phyloP scores from a whole-genome alignment of 2,888 invertebrate genomes.

The Bibio marci region DNA sequence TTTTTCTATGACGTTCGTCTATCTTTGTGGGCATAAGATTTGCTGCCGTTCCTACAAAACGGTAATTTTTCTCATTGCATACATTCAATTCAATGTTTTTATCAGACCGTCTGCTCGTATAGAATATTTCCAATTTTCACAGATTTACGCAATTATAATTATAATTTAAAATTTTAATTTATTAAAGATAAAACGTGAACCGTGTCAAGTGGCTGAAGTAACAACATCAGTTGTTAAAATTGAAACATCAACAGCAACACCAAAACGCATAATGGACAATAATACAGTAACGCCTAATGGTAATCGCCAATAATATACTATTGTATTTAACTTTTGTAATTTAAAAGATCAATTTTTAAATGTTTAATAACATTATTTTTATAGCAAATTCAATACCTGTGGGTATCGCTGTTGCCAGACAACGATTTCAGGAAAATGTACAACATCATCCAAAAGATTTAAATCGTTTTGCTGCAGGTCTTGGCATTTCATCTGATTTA shows the following conservation, averaged over 20 bases:
- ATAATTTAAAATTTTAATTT: no score
- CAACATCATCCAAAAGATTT: slow-evolving; percentile 23
- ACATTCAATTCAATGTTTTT: no score
- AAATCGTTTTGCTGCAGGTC: slow-evolving; percentile 22
- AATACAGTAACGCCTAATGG: slow-evolving; percentile 8
- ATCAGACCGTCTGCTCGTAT: no score
- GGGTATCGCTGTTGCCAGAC: slow-evolving; percentile 70
- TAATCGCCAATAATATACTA: slow-evolving; percentile 3
- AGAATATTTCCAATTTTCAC: no score
- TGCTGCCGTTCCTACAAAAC: no score
- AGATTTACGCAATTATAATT: no score
- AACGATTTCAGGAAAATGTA: slow-evolving; percentile 37
- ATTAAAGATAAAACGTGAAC: slow-evolving; percentile 26
- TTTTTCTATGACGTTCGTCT: no score
- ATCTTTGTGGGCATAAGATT: no score
- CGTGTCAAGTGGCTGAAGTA: slow-evolving; percentile 29
- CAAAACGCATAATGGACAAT: slow-evolving; percentile 14
- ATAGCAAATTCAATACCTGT: slow-evolving; percentile 50
- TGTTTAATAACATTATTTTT: no score
- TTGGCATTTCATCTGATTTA: slow-evolving; percentile 27
- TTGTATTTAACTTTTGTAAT: no score
- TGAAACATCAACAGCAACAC: slow-evolving; percentile 27
- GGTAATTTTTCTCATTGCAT: no score
- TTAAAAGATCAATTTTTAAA: no score
- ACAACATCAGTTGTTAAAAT: slow-evolving; percentile 28